Evolutionary conservation across 2,797 vertebrate species (phyloP).

Genomic region (Phalanger gymnotis): DNA sequence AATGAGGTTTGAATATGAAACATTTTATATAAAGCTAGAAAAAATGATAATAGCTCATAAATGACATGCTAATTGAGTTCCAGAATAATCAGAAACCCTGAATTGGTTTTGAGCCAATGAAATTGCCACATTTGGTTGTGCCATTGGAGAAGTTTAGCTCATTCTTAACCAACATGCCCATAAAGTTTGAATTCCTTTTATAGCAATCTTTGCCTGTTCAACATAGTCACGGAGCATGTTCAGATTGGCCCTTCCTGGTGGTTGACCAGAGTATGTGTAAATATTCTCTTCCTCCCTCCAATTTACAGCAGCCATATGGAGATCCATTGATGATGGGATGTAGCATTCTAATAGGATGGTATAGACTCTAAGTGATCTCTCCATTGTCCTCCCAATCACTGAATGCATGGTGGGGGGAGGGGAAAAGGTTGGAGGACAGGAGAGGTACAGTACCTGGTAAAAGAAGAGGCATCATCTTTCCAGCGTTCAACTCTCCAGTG

Average conservation of each 20-base stretch:
- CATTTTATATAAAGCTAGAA: background rate
- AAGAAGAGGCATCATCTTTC: too few relatives aligned
- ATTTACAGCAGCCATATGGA: too few relatives aligned
- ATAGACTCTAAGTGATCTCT: too few relatives aligned
- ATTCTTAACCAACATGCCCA: background rate
- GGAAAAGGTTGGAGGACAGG: too few relatives aligned
- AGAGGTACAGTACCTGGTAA: too few relatives aligned
- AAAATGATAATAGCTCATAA: background rate
- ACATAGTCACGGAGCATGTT: background rate
- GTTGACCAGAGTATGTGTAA: accelerated
- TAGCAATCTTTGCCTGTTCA: background rate
- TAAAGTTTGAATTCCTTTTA: background rate
- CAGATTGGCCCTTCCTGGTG: background rate
- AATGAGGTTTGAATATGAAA: background rate
- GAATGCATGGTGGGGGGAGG: background rate
- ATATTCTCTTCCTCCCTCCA: background rate
- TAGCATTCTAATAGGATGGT: too few relatives aligned
- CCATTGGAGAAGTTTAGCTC: background rate
- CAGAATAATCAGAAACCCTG: too few relatives aligned
- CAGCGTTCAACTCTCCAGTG: too few relatives aligned
- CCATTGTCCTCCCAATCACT: background rate
- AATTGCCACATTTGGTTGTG: background rate
- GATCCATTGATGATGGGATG: too few relatives aligned
- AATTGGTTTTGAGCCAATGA: too few relatives aligned
- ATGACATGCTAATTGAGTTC: background rate